Base-by-base conservation (phyloP, 2,113 vertebrate genomes). In the Thalassarche chlororhynchos region DNA sequence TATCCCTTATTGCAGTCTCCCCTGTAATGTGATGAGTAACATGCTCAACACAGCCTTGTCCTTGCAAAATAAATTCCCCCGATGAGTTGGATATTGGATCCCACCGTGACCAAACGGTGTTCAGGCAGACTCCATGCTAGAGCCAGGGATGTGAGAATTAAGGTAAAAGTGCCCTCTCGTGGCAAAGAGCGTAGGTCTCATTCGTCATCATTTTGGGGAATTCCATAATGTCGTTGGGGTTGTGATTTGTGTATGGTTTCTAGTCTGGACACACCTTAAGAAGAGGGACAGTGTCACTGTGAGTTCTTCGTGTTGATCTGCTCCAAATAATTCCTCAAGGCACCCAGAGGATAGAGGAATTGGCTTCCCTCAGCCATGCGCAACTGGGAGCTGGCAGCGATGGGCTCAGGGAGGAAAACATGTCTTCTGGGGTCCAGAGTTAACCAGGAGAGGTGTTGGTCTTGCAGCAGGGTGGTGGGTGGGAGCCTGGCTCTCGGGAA, bases 91-190 rank as follows among this genome's bases (percentile, higher is more conserved):
- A 38, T 17, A 4, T 24, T 83, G 71, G 42, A 72, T 38, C 34
- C 55, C 55, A 60, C 44, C 0, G 3, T 18, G 49, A 84, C 28
- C 47, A 62, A 72, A 11, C 8, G 1, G 2, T 29, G 29, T 40
- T 55, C 1, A 1, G 8, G 49, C 55, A 52, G 36, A 55, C 17
- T 44, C 55, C 77, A 54, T 20, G 24, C 44, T 64, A 18, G 58
- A 93, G 58, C 11, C 74, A 65, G 58, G 26, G 51, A 32, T 28
- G 25, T 51, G 58, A 94, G 87, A 84, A 68, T 69, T 87, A 86
- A 66, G 52, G 87, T 92, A 17, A 40, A 96, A 86, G 80, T 79
- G 62, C 87, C 93, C 86, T 89, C 87, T 92, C 34, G 69, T 83
- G 91, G 87, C n/a, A 88, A 71, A 36, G 14, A 19, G n/a, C 32